A percentile compares a stretch with the other conserved stretches of the same genome.
These are phyloP conservation scores for Subacronicta megacephala DNA, from an alignment of 2,888 invertebrate genomes.

Conservation along the genomic window DNA sequence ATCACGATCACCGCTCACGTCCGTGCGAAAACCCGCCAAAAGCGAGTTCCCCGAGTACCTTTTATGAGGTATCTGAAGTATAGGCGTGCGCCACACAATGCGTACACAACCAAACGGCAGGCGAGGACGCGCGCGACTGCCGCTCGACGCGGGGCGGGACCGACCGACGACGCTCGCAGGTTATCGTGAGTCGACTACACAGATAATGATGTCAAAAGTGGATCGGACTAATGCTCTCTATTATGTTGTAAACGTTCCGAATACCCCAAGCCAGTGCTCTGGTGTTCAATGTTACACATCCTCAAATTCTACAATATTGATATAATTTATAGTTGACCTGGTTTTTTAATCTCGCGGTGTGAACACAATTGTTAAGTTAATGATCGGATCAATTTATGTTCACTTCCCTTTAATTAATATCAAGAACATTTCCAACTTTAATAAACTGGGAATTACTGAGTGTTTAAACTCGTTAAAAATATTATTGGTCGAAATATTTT, in stretches of 20 bases:
- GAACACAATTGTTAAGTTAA: conserved; percentile 68
- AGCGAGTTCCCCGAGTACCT: conserved; percentile 79
- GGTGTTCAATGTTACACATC: conserved; percentile 67
- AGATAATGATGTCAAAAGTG: conserved; percentile 90
- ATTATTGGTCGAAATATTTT: conserved; percentile 36
- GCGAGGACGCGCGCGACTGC: conserved; percentile 84
- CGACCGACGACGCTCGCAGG: conserved; percentile 83
- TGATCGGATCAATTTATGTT: conserved; percentile 69
- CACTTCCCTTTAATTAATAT: conserved; percentile 63
- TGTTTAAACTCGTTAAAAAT: conserved; percentile 5
- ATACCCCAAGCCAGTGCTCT: conserved; percentile 64
- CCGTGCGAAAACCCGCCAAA: conserved; percentile 86
- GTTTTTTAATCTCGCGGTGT: conserved; percentile 60
- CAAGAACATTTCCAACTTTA: conserved; percentile 31
- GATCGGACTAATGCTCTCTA: conserved; percentile 88
- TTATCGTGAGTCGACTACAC: conserved; percentile 87
- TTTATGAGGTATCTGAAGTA: conserved; percentile 57
- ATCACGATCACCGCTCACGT: conserved; percentile 76
- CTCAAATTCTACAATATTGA: conserved; percentile 59
- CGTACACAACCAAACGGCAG: conserved; percentile 71
- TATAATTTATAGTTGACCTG: conserved; percentile 42
- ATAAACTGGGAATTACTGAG: conserved; percentile 27
- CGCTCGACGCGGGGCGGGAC: conserved; percentile 79
- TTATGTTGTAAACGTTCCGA: conserved; percentile 85
- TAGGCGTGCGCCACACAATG: conserved; percentile 58